Conservation (phyloP, 2,888 invertebrate species). For the Synergus laeviventris region DNA sequence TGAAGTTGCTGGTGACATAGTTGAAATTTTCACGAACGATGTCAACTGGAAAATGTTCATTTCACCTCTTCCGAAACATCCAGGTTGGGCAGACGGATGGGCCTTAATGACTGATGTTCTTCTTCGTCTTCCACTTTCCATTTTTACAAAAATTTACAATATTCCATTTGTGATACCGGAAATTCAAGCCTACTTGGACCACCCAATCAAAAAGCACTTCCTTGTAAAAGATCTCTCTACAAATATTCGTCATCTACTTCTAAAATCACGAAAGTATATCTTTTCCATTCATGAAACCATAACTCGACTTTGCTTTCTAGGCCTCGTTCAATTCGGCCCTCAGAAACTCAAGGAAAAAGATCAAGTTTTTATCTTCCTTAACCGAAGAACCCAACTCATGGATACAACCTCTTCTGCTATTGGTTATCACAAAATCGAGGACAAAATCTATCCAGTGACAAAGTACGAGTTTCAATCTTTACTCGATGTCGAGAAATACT, state of each 20-base stretch:
- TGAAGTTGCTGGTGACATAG: conserved; percentile 76
- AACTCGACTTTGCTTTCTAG: conserved; percentile 81
- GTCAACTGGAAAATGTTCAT: conserved; percentile 86
- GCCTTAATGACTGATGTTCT: conserved; percentile 83
- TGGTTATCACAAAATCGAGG: conserved; percentile 80
- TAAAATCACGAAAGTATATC: conserved; percentile 80
- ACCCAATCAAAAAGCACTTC: conserved; percentile 83
- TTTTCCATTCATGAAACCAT: conserved; percentile 79
- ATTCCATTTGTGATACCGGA: conserved; percentile 79
- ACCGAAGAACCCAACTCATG: conserved; percentile 79
- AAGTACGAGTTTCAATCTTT: conserved; percentile 78
- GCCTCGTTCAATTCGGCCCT: conserved; percentile 83
- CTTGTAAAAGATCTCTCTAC: conserved; percentile 81
- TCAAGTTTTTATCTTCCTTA: conserved; percentile 84
- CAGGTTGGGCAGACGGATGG: conserved; percentile 82
- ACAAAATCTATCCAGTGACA: conserved; percentile 79
- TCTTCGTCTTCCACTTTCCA: conserved; percentile 82
- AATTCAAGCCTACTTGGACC: conserved; percentile 79
- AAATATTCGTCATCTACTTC: conserved; percentile 77
- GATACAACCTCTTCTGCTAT: conserved; percentile 82
- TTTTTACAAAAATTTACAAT: conserved; percentile 83
- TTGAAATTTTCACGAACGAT: conserved; percentile 77
- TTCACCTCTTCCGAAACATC: conserved; percentile 81
- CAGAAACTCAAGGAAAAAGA: conserved; percentile 82
- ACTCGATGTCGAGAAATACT: conserved; percentile 81